A percentile compares a stretch with the other conserved stretches of the same genome.
Evolutionary conservation across 2,888 invertebrate genomes (phyloP).

Genomic region (Dynastes grantii): DNA sequence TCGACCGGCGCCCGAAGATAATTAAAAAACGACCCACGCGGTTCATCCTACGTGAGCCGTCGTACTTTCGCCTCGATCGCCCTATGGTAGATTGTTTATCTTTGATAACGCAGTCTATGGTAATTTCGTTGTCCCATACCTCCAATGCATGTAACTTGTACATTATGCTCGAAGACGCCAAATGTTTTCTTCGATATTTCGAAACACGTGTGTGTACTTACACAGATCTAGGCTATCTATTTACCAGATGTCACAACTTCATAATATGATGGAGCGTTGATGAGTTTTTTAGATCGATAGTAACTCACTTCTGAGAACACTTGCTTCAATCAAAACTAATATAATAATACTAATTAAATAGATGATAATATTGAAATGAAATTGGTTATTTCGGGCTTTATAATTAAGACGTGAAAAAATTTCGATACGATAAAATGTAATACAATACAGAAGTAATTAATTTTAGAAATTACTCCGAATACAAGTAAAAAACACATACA

Average conservation of each 20-base stretch:
- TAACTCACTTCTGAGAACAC: not conserved
- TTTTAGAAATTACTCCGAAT: too few relatives aligned
- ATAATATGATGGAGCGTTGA: not conserved
- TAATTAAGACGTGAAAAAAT: too few relatives aligned
- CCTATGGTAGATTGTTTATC: constrained; percentile 13
- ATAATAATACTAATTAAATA: too few relatives aligned
- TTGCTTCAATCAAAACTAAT: not conserved
- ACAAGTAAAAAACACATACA: too few relatives aligned
- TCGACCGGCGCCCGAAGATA: constrained; percentile 30
- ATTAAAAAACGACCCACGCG: constrained; percentile 40
- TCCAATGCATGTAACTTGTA: constrained; percentile 18
- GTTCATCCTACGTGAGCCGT: not conserved
- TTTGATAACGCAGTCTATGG: constrained; percentile 2
- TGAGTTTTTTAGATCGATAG: constrained; percentile 5
- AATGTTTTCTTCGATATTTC: constrained; percentile 6
- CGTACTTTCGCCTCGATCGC: constrained; percentile 8
- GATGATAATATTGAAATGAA: too few relatives aligned
- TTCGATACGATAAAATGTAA: too few relatives aligned
- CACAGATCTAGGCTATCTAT: not conserved
- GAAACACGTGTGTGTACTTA: not conserved
- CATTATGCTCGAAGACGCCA: not conserved
- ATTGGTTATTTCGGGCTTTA: too few relatives aligned
- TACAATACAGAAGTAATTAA: too few relatives aligned
- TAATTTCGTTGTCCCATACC: not conserved
- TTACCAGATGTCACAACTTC: constrained; percentile 14